phyloP scores from a whole-genome alignment of 2,113 vertebrate genomes.

The Syrrhaptes paradoxus region DNA sequence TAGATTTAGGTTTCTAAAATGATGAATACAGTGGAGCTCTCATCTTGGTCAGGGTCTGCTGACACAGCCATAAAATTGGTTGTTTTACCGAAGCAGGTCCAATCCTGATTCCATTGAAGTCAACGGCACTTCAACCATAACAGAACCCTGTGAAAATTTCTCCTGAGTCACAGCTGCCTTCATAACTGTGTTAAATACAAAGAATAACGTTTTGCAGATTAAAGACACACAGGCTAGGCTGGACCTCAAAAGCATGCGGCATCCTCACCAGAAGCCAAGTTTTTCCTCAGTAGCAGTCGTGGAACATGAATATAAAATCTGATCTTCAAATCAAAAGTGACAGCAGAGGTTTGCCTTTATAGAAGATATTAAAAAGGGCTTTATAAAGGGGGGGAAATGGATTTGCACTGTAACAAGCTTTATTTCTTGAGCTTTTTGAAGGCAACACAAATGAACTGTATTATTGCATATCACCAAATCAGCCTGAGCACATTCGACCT shows the following conservation, averaged over 20 bases:
- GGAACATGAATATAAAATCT: background rate
- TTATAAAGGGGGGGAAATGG: background rate
- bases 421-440: slow-evolving; percentile 13
- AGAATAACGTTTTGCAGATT: background rate
- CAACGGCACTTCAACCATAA: background rate
- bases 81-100: background rate
- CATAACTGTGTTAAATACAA: background rate
- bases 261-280: background rate
- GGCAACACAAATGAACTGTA: background rate
- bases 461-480: background rate
- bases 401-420: background rate
- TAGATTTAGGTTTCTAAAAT: slow-evolving; percentile 13
- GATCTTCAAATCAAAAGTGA: slow-evolving; percentile 11
- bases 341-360: background rate
- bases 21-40: background rate
- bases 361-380: background rate
- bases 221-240: background rate
- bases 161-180: slow-evolving; percentile 5
- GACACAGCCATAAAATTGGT: slow-evolving; percentile 29
- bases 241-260: background rate
- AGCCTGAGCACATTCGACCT: background rate
- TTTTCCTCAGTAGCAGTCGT: background rate
- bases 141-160: background rate
- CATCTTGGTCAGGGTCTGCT: slow-evolving; percentile 33
- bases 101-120: slow-evolving; percentile 8